phyloP scores from a whole-genome alignment of 2,113 vertebrate species.

The Dasypus novemcinctus region DNA sequence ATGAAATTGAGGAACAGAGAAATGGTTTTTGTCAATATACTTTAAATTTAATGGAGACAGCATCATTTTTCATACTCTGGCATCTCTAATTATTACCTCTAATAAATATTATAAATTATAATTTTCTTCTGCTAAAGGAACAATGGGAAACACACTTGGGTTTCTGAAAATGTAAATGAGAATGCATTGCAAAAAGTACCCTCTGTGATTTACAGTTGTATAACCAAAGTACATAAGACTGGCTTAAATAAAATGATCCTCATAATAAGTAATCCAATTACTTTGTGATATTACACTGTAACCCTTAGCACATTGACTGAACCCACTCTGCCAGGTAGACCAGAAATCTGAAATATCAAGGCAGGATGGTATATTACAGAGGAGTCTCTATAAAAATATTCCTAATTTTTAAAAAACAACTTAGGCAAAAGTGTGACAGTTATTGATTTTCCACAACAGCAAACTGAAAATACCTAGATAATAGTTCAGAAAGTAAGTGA shows the following conservation, averaged over 20 bases:
- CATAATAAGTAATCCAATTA: background rate
- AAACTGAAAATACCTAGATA: constrained; percentile 25
- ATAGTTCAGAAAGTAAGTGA: constrained; percentile 19
- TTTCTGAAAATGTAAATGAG: constrained; percentile 17
- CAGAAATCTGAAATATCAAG: background rate
- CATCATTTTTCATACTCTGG: background rate
- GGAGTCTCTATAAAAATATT: background rate
- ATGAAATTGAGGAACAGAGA: background rate
- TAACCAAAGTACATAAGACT: background rate
- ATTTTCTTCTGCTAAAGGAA: background rate
- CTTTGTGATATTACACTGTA: background rate
- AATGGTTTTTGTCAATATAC: background rate
- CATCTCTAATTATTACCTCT: background rate
- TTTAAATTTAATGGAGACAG: background rate
- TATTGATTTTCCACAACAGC: background rate
- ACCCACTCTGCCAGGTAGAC: background rate
- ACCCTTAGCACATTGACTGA: background rate
- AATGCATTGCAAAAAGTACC: background rate
- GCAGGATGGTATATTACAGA: background rate
- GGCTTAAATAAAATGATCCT: background rate
- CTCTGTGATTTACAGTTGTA: background rate
- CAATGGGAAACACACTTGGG: background rate
- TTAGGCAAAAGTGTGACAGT: background rate
- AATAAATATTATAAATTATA: background rate
- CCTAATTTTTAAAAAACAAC: background rate